A percentile compares a stretch with the other conserved stretches of the same genome.
Evolutionary conservation across 1,140 invertebrate species (phyloP).

Genomic region (Brachionus calyciflorus): DNA sequence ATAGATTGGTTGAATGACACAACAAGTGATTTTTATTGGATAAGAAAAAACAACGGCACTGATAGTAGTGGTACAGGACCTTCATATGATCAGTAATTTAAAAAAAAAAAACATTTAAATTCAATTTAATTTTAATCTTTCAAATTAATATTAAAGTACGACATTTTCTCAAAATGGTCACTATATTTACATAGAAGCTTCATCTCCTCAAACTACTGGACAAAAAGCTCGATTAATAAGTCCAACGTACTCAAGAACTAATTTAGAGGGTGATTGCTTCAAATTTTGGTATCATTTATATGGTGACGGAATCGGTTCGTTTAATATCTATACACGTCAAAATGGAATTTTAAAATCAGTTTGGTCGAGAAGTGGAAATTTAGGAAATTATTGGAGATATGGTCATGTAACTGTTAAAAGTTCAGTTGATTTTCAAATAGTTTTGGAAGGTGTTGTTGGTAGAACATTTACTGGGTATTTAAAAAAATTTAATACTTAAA

Average conservation of each 20-base stretch:
- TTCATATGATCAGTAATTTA: conserved; percentile 51
- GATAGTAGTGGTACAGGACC: conserved; percentile 52
- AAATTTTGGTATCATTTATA: conserved; percentile 48
- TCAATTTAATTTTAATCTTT: neutral
- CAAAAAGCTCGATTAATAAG: conserved; percentile 55
- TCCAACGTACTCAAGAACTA: conserved; percentile 17
- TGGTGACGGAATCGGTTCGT: conserved; percentile 42
- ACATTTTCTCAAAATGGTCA: conserved; percentile 28
- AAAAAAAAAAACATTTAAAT: neutral
- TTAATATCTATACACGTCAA: conserved; percentile 25
- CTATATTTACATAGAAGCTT: conserved; percentile 46
- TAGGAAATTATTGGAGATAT: conserved; percentile 40
- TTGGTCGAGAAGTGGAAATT: conserved; percentile 31
- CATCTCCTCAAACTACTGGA: conserved; percentile 51
- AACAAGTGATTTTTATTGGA: conserved; percentile 41
- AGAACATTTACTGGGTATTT: conserved; percentile 21
- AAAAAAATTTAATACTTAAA: neutral
- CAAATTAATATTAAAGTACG: neutral
- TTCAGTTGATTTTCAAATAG: conserved; percentile 16
- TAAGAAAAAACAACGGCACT: conserved; percentile 48
- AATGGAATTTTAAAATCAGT: neutral
- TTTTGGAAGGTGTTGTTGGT: conserved; percentile 25
- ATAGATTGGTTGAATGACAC: conserved; percentile 50
- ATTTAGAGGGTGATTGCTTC: neutral
- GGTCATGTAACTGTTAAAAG: conserved; percentile 27